Base-by-base conservation (phyloP, 2,888 invertebrate species). In the Cephus nigrinus region DNA sequence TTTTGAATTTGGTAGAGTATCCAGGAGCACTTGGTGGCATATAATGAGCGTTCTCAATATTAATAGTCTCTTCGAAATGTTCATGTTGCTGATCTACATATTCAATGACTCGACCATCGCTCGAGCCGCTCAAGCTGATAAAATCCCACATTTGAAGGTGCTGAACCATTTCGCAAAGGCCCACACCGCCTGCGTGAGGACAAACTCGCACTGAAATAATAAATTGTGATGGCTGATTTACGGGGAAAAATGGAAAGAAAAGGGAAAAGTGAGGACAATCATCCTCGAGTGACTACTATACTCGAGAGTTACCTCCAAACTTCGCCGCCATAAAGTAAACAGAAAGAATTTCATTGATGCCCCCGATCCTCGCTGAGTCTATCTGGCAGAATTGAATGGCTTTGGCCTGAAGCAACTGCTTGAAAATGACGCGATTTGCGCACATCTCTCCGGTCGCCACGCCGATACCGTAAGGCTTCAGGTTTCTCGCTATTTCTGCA, bases 131-230 rank as follows among this genome's bases (percentile, higher is more conserved):
- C 33, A 97, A 91, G 76, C 94, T 93, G 4, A 96, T 93, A 92
- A 94, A 98, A 92, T 98, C 97, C 96, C 97, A 98, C 92, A 95
- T 95, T 91, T 97, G 96, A 73, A 98, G 92, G 92, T 98, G 98
- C 86, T 98, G 98, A 2, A 98, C 97, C 95, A 98, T 96, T 93
- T 98, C 98, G 88, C 98, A 98, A 4, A 98, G 93, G 3, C 98
- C 98, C 12, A 98, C 96, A 11, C 98, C 98, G n/a, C 98, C 98
- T 79, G 97, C 98, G 92, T 98, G 98, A 0, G 98, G 98, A 89
- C 97, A 98, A 1, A 98, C 97, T 87, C 97, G 97, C 30, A 98
- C 97, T 97, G 91, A 33, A 92, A 90, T 69, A 68, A 55, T 69
- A 33, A 32, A 75, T 4, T 30, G 23, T 30, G 23, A n/a, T 11